Evolutionary conservation across 2,113 vertebrate species (phyloP).

Genomic region (Triplophysa siluroides): DNA sequence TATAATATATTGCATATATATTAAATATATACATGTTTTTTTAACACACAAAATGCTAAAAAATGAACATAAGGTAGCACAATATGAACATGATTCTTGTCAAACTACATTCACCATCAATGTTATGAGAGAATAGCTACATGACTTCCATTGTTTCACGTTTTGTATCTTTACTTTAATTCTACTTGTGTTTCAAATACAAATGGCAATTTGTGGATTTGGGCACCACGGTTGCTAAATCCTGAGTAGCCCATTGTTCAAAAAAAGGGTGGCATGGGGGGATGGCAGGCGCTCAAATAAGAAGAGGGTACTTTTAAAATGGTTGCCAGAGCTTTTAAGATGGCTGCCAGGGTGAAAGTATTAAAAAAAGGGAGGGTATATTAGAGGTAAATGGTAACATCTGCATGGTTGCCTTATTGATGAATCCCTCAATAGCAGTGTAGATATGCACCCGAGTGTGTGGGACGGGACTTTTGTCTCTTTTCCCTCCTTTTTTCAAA

Average conservation of each 20-base stretch:
- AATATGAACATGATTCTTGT: not conserved
- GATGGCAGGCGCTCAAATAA: constrained; percentile 80
- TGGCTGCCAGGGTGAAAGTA: constrained; percentile 89
- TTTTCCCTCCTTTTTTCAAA: constrained; percentile 53
- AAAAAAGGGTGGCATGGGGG: constrained; percentile 68
- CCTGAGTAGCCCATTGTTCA: constrained; percentile 77
- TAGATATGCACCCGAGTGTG: constrained; percentile 42
- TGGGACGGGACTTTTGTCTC: constrained; percentile 32
- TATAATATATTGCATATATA: too few relatives aligned
- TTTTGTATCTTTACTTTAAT: not conserved
- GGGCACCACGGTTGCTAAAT: constrained; percentile 60
- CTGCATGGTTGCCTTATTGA: constrained; percentile 54
- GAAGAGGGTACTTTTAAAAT: constrained; percentile 91
- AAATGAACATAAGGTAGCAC: too few relatives aligned
- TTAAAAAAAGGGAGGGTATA: constrained; percentile 42
- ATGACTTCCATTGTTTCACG: not conserved
- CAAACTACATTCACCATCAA: not conserved
- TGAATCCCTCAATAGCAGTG: constrained; percentile 67
- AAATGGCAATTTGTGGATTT: constrained; percentile 58
- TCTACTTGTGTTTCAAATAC: not conserved
- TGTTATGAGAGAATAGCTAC: not conserved
- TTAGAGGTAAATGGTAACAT: constrained; percentile 55
- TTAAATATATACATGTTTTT: too few relatives aligned
- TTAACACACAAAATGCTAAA: too few relatives aligned
- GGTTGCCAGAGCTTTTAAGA: constrained; percentile 97